Conservation (phyloP, 2,797 vertebrate species). For the Xenops minutus region DNA sequence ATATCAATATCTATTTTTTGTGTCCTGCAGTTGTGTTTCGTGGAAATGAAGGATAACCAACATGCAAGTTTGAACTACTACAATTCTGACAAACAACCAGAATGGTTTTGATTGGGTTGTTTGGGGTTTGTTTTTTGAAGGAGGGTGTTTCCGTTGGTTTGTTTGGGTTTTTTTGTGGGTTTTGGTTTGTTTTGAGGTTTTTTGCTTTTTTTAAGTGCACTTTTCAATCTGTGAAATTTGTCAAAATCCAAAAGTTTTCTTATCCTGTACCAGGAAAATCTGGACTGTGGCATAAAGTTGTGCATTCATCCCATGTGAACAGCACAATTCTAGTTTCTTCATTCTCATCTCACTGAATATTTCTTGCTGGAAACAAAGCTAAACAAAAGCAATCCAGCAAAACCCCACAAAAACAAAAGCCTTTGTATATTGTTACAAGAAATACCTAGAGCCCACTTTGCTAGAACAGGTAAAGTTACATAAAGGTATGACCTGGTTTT, state of each 20-base stretch:
- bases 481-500: neutral
- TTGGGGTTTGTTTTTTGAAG: no score
- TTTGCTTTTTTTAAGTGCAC: neutral
- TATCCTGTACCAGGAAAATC: fast-evolving
- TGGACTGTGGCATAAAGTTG: neutral
- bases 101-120: neutral
- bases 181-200: no score
- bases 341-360: neutral
- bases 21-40: neutral
- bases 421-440: neutral
- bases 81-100: neutral
- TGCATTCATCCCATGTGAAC: fast-evolving
- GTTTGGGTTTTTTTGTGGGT: no score
- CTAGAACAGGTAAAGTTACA: neutral
- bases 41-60: neutral
- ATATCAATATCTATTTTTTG: neutral
- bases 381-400: neutral
- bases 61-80: neutral
- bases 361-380: neutral
- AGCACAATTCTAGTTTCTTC: neutral
- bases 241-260: neutral
- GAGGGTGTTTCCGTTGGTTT: fast-evolving
- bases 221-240: neutral
- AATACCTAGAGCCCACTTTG: neutral
- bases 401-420: fast-evolving